A percentile compares a stretch with the other conserved stretches of the same genome.
phyloP scores from a whole-genome alignment of 2,797 vertebrate genomes.

The Florisuga fusca region DNA sequence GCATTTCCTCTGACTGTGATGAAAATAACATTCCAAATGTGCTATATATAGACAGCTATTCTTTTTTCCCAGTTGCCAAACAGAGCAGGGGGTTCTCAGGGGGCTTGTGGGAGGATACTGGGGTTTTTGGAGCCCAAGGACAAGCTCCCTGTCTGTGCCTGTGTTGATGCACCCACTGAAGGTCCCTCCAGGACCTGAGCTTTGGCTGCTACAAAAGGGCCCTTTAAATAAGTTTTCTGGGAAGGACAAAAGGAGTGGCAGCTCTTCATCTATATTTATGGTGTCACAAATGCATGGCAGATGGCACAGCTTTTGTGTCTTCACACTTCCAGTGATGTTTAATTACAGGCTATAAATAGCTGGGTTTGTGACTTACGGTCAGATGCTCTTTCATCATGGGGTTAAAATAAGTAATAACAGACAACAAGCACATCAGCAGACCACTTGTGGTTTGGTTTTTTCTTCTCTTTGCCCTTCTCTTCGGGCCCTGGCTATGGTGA shows the following conservation, averaged over 20 bases:
- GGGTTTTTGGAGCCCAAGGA: not conserved
- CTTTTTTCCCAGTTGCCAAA: not conserved
- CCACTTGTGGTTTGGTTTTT: not conserved
- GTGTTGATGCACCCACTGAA: rapidly evolving
- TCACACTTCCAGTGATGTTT: constrained; percentile 17
- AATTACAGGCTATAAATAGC: constrained; percentile 59
- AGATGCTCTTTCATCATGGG: not conserved
- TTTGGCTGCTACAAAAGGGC: not conserved
- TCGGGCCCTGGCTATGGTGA: rapidly evolving
- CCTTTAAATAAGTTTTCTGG: not conserved
- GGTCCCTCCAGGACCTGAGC: not conserved
- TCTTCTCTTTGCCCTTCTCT: not conserved
- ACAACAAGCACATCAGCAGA: not conserved
- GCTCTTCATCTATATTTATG: not conserved
- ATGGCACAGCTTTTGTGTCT: constrained; percentile 44
- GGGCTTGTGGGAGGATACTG: not conserved
- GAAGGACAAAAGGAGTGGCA: not conserved
- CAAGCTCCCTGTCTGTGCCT: rapidly evolving
- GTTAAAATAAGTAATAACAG: not conserved
- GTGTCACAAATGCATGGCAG: constrained; percentile 8
- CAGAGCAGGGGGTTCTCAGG: not conserved
- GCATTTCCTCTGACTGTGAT: not conserved
- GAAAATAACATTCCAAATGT: not conserved
- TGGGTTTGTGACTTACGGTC: not conserved
- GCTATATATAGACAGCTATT: not conserved